Base-by-base conservation (phyloP, 2,797 vertebrate species). In the Mionectes olivaceus region DNA sequence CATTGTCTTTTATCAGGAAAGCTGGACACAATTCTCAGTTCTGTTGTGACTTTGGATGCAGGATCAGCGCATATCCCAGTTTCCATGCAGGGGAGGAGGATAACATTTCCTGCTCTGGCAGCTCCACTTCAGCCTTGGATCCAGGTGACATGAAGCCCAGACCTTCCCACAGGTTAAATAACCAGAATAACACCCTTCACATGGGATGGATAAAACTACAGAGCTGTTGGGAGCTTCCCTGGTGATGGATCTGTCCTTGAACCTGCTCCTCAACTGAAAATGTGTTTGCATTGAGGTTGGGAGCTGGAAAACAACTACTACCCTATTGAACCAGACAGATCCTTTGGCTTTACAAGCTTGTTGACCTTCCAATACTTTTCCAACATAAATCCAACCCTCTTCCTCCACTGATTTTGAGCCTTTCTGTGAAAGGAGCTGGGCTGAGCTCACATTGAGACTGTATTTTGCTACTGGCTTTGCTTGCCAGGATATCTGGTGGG, bases 61-160 rank as follows among this genome's bases (percentile, higher is more conserved):
- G 63, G 39, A 73, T 55, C 10, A 2, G 46, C 65, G 39, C 1
- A 1, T 39, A 86, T 53, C 92, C 86, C 90, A 83, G 15, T 96
- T 96, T 91, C 76, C 92, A 94, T 63, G 43, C 3, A 2, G 49
- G 14, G 63, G n/a, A 92, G 74, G 25, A 89, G 61, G 92, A 87
- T 93, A 89, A 90, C 1, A 0, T 90, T 97, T 94, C 92, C 41
- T 80, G 32, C 56, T 74, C 67, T 90, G 60, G 76, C 80, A 88
- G 83, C 73, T 75, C 35, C 24, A 6, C 73, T 79, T 76, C 13
- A 1, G 47, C 49, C 35, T 87, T 28, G n/a, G 61, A 78, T 44
- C 43, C 18, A n/a, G 67, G 33, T 69, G 65, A 56, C 25, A 27
- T 21, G 46, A 78, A 89, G 59, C 47, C 67, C 88, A 87, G 44